These are phyloP conservation scores for Pristiophorus japonicus DNA, from an alignment of 2,113 vertebrate species.

Conservation along the genomic window DNA sequence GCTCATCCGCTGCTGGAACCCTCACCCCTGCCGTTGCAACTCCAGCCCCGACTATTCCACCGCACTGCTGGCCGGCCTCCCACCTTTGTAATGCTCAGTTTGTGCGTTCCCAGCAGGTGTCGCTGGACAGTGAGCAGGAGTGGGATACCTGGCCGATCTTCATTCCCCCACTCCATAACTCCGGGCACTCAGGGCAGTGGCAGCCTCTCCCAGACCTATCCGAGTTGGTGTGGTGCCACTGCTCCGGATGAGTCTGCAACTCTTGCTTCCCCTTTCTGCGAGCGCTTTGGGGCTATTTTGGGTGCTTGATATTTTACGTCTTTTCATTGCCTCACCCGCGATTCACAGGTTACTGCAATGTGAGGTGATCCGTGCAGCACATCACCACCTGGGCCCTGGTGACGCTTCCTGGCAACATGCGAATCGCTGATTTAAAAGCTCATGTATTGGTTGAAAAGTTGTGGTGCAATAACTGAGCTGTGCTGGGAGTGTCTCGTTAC, in stretches of 20 bases:
- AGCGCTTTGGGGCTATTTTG: neutral
- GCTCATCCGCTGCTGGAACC: neutral
- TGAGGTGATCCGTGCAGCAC: neutral
- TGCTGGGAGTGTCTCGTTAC: neutral
- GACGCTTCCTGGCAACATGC: neutral
- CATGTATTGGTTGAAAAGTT: neutral
- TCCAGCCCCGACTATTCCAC: neutral
- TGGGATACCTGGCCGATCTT: neutral
- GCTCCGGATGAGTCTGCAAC: neutral
- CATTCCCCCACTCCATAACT: neutral
- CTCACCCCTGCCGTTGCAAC: no score
- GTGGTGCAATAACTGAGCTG: no score
- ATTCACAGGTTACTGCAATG: no score
- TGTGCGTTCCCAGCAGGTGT: constrained; percentile 29
- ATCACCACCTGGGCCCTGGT: neutral
- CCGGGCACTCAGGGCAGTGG: neutral
- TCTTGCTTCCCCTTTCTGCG: neutral
- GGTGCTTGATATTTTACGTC: neutral
- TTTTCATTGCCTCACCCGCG: no score
- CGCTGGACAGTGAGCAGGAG: neutral
- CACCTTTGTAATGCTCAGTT: neutral
- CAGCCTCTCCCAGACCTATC: constrained; percentile 41
- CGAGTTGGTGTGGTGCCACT: neutral
- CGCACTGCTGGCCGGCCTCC: neutral
- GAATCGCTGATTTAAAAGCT: neutral